Evolutionary conservation across 2,888 invertebrate species (phyloP), one percentile per base, ranked within the genome.

Genomic region (Lycia hirtaria): DNA sequence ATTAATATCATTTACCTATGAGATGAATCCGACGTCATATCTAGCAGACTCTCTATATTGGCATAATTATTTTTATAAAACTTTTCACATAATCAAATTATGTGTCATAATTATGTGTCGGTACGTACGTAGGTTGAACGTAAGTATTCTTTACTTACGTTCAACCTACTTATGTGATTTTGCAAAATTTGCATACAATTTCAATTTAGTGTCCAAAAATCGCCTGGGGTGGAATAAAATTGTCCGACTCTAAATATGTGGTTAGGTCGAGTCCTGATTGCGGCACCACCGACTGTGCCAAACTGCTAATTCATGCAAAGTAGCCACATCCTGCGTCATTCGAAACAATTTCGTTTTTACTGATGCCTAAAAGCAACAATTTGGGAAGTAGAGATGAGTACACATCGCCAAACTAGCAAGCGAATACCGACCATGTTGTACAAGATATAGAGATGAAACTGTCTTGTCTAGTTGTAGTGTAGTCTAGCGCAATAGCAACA

Each of bases 281-380:
- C 40, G 38, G 45, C 26, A 33, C n/a, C 26, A 12, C 45, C 45
- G 15, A 37, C 35, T 56, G 33, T 43, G 52, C 44, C 47, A 37
- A 58, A 58, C 37, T 48, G 52, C 43, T 37, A 58, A 58, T 58
- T 44, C 43, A 58, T 58, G 52, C 52, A 53, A 53, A 48, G 30
- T 44, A 51, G 7, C 30, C 15, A 51, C 51, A 48, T 58, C 57
- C 48, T 52, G 47, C 40, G 26, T 48, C 45, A 45, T 40, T 38
- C 12, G 26, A 32, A 22, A 47, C 41, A 48, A 50, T 49, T 52
- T 51, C 3, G 38, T 20, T 51, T 49, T 40, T 51, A 59, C 24
- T 38, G 56, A 41, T 33, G 48, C 43, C 47, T 30, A 57, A 57
- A 56, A 47, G n/a, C 26, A 41, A 32, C 24, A 35, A 52, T 45